These are phyloP conservation scores for Trissolcus japonicus DNA, from an alignment of 2,888 invertebrate genomes.

Conservation along the genomic window DNA sequence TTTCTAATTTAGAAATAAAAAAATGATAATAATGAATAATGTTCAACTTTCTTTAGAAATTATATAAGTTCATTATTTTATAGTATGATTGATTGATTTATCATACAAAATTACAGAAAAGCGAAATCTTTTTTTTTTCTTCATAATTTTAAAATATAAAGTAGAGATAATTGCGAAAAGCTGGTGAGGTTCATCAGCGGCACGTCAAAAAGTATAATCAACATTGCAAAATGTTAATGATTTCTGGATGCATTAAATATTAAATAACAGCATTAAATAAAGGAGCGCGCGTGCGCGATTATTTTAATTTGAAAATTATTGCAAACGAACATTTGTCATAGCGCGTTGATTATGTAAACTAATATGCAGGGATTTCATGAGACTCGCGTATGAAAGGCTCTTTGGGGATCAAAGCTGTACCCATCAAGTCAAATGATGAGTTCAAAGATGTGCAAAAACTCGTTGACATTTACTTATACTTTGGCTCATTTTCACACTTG, in stretches of 20 bases:
- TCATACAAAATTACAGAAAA: background rate
- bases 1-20: too few species aligned
- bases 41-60: too few species aligned
- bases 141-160: too few species aligned
- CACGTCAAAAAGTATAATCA: slow-evolving; percentile 18
- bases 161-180: background rate
- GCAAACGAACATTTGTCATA: slow-evolving; percentile 38
- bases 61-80: too few species aligned
- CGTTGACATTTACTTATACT: slow-evolving; percentile 57
- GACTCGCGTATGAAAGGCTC: slow-evolving; percentile 36
- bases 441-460: slow-evolving; percentile 55
- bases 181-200: background rate
- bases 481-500: slow-evolving; percentile 54
- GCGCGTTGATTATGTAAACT: slow-evolving; percentile 36
- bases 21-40: too few species aligned
- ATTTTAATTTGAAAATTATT: slow-evolving; percentile 39
- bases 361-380: slow-evolving; percentile 34
- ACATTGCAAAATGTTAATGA: slow-evolving; percentile 24
- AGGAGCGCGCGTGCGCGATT: slow-evolving; percentile 8
- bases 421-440: slow-evolving; percentile 45
- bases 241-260: slow-evolving; percentile 9
- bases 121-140: background rate
- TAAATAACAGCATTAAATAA: slow-evolving; percentile 17
- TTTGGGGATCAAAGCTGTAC: slow-evolving; percentile 31
- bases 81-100: too few species aligned